A percentile compares a stretch with the other conserved stretches of the same genome.
Conservation (phyloP, 2,797 vertebrate genomes). For the Paguma larvata region DNA sequence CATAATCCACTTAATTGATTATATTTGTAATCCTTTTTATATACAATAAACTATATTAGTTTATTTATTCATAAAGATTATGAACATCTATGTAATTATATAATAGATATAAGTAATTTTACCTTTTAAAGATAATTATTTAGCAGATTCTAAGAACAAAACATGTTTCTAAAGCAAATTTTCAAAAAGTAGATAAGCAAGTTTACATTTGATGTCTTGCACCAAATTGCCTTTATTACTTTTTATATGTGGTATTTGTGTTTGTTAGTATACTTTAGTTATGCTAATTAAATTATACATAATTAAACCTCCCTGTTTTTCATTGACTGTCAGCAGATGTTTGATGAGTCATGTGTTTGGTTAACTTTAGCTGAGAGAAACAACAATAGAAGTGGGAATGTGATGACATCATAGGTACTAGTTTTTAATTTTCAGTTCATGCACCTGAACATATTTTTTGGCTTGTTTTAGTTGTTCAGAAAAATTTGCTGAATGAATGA, state of each 20-base stretch:
- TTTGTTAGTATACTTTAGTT: background rate
- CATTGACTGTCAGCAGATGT: background rate
- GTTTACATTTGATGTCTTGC: background rate
- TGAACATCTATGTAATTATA: background rate
- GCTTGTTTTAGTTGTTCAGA: background rate
- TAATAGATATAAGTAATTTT: background rate
- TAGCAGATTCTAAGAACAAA: background rate
- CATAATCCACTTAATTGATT: background rate
- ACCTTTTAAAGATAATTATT: background rate
- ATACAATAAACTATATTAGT: background rate
- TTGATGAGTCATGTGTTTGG: slow-evolving; percentile 8
- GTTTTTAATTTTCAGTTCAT: background rate
- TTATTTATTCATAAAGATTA: slow-evolving; percentile 19
- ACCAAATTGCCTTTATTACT: background rate
- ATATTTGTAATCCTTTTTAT: background rate
- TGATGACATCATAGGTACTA: background rate
- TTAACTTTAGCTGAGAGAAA: slow-evolving; percentile 18
- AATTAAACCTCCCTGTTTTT: background rate
- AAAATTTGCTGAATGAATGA: background rate
- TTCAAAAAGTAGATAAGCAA: background rate
- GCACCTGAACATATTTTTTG: background rate
- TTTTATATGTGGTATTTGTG: background rate
- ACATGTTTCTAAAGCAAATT: background rate
- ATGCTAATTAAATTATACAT: background rate
- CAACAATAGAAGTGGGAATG: background rate